Evolutionary conservation across 2,888 invertebrate species (phyloP).

Genomic region (Thymelicus lineola): DNA sequence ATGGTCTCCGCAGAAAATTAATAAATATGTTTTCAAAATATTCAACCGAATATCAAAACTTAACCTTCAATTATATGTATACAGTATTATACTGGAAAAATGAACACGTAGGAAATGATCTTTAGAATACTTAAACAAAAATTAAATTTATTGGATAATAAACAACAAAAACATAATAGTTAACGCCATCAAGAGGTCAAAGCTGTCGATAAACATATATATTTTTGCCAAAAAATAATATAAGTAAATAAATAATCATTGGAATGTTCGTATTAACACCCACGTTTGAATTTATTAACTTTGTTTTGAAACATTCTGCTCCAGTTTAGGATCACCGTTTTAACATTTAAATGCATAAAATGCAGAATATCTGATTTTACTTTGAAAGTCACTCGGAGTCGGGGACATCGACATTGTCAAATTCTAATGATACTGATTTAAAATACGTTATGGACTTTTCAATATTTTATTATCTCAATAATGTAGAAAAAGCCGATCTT

Average conservation of each 20-base stretch:
- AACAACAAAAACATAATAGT: constrained; percentile 17
- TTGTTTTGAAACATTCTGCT: constrained; percentile 61
- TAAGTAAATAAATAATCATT: constrained; percentile 36
- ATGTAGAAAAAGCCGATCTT: no score
- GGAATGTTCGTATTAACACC: constrained; percentile 58
- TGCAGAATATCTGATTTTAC: constrained; percentile 5
- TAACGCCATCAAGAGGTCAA: constrained; percentile 16
- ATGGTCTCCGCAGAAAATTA: no score
- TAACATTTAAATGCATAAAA: constrained; percentile 29
- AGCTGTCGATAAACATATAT: constrained; percentile 18
- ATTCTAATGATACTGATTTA: no score
- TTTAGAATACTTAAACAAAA: neutral
- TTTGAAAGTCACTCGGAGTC: neutral
- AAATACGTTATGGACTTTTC: no score
- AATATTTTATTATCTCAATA: no score
- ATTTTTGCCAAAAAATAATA: constrained; percentile 27
- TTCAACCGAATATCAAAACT: no score
- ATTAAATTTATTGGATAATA: neutral
- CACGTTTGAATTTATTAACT: constrained; percentile 54
- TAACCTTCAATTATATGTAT: no score
- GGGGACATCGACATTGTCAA: neutral
- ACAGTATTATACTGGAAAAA: no score
- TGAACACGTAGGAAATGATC: no score
- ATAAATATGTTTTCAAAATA: no score
- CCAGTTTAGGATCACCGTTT: constrained; percentile 52